A percentile compares a stretch with the other conserved stretches of the same genome.
Evolutionary conservation across 2,888 invertebrate species (phyloP).

Genomic region (Brachypterus glaber): DNA sequence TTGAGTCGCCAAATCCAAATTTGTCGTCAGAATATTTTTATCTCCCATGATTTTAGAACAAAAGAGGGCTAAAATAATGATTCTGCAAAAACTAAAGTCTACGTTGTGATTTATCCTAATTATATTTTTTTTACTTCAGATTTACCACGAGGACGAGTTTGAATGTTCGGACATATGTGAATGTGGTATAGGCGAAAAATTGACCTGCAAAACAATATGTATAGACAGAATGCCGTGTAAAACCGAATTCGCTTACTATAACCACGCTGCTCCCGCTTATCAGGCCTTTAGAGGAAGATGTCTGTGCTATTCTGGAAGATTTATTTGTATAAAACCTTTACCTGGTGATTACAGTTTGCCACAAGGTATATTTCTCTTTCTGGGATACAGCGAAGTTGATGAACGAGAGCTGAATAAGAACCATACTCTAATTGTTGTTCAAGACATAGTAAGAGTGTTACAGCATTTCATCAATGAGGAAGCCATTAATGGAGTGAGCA

Average conservation of each 20-base stretch:
- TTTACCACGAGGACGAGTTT: constrained; percentile 75
- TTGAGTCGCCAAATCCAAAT: no score
- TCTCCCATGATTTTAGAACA: no score
- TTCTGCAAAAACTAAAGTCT: no score
- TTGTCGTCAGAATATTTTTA: no score
- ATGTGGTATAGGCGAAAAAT: constrained; percentile 66
- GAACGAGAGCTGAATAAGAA: constrained; percentile 67
- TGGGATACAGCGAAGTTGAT: constrained; percentile 85
- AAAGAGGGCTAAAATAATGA: no score
- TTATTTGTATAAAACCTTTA: constrained; percentile 84
- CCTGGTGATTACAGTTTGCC: constrained; percentile 67
- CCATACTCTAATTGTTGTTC: constrained; percentile 74
- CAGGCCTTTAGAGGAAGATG: constrained; percentile 83
- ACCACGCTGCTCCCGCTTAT: constrained; percentile 82
- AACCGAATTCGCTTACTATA: constrained; percentile 80
- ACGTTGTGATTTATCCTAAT: no score
- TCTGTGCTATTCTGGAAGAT: constrained; percentile 83
- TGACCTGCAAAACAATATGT: constrained; percentile 82
- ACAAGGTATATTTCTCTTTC: constrained; percentile 78
- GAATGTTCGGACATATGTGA: constrained; percentile 87
- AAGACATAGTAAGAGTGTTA: constrained; percentile 72
- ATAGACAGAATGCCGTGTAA: constrained; percentile 80
- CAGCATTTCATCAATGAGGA: constrained; percentile 69
- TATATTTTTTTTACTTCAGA: constrained; percentile 46
- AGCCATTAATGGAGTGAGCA: constrained; percentile 61